Evolutionary conservation across 2,888 invertebrate genomes (phyloP).

Genomic region (Bombylius discolor): DNA sequence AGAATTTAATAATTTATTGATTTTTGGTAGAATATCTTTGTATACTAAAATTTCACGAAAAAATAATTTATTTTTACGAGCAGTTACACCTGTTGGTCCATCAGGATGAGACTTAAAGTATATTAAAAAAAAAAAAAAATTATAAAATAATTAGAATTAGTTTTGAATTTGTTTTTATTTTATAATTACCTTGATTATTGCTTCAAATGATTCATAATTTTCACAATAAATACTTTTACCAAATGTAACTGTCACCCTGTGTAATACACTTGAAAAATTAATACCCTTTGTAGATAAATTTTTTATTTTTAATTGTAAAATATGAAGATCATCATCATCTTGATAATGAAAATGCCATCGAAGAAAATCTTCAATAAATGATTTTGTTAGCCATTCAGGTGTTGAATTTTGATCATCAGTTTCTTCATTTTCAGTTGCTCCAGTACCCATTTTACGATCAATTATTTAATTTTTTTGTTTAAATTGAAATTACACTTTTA

Average conservation of each 20-base stretch:
- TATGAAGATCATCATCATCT: conserved; percentile 21
- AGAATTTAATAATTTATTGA: conserved; percentile 26
- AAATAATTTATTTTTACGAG: conserved; percentile 31
- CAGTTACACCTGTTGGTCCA: conserved; percentile 31
- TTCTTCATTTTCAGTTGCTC: conserved; percentile 21
- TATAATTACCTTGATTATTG: too few species aligned
- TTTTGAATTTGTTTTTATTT: too few species aligned
- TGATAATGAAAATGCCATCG: conserved; percentile 20
- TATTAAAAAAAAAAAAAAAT: background rate
- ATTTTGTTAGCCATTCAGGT: conserved; percentile 30
- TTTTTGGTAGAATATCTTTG: conserved; percentile 28
- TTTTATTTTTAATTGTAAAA: background rate
- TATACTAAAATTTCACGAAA: conserved; percentile 32
- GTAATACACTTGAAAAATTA: conserved; percentile 33
- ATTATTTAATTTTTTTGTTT: background rate
- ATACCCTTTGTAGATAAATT: conserved; percentile 18
- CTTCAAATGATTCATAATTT: too few species aligned
- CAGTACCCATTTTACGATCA: conserved; percentile 25
- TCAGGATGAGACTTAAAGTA: conserved; percentile 28
- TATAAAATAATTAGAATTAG: too few species aligned
- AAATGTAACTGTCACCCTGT: conserved; percentile 16
- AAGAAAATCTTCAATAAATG: conserved; percentile 31
- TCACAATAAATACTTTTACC: too few species aligned
- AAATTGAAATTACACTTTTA: too few species aligned
- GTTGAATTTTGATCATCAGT: conserved; percentile 12